A percentile compares a stretch with the other conserved stretches of the same genome.
Evolutionary conservation across 2,888 invertebrate genomes (phyloP).

Genomic region (Caenorhabditis zanzibari): DNA sequence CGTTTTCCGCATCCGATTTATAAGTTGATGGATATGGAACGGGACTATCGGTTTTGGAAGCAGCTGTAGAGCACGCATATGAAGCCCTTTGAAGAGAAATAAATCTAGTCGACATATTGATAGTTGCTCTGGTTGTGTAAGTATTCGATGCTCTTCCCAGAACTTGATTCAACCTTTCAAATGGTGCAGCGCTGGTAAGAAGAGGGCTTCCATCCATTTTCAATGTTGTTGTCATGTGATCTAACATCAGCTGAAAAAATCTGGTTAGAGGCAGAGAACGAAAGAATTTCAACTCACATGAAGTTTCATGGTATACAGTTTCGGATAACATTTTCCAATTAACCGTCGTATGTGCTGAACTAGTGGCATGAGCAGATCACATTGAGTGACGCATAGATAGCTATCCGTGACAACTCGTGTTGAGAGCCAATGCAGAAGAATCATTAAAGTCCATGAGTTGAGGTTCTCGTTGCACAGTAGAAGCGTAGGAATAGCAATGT

Average conservation of each 20-base stretch:
- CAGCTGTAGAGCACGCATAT: no score
- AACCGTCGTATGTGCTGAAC: neutral
- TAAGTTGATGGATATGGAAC: no score
- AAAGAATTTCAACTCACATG: slow-evolving; percentile 16
- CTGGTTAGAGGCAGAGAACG: neutral
- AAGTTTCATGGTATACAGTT: neutral
- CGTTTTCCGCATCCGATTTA: no score
- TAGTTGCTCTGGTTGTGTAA: neutral
- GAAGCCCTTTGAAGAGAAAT: neutral
- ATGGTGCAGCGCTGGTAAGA: neutral
- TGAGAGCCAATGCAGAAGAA: neutral
- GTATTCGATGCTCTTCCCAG: neutral
- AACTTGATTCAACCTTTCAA: slow-evolving; percentile 14
- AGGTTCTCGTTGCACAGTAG: neutral
- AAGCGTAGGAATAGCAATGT: neutral
- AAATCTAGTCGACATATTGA: slow-evolving; percentile 10
- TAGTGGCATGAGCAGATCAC: neutral
- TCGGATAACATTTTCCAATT: neutral
- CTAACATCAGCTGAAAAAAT: neutral
- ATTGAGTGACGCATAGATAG: neutral
- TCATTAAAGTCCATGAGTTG: neutral
- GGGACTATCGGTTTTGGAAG: no score
- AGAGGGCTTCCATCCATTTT: neutral
- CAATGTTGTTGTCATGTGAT: neutral
- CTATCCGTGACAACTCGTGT: neutral